Conservation (phyloP, 2,113 vertebrate species). For the Kobus ellipsiprymnus region DNA sequence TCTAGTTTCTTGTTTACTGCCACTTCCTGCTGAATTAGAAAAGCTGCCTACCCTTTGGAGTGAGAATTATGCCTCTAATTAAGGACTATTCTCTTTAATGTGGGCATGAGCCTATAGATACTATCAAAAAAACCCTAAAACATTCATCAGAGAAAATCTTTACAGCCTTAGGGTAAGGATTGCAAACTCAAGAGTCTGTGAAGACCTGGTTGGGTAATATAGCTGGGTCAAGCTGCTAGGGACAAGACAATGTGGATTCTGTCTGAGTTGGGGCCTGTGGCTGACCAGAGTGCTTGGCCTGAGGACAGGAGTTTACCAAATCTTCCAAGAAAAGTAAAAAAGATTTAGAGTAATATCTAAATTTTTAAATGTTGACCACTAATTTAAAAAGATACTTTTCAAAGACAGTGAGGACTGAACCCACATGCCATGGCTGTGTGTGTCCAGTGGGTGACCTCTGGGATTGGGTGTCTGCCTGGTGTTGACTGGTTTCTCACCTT, state of each 20-base stretch:
- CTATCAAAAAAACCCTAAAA: background rate
- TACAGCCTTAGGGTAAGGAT: background rate
- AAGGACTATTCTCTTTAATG: background rate
- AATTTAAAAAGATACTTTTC: background rate
- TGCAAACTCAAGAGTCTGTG: background rate
- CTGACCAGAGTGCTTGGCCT: background rate
- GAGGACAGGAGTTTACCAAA: background rate
- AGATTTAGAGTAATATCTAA: background rate
- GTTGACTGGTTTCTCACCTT: background rate
- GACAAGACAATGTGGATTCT: background rate
- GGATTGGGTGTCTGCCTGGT: background rate
- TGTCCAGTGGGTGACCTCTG: background rate
- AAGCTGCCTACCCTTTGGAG: background rate
- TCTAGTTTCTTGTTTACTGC: background rate
- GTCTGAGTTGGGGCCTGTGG: background rate
- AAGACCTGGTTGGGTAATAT: background rate
- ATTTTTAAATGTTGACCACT: constrained; percentile 3
- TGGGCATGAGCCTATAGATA: background rate
- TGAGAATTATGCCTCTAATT: background rate
- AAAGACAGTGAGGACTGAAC: background rate
- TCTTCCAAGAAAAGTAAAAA: background rate
- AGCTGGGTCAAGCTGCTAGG: background rate
- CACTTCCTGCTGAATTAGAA: background rate
- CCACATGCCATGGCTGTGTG: background rate
- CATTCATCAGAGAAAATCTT: background rate